These are phyloP conservation scores for Ischnura elegans DNA, from an alignment of 2,888 invertebrate genomes.

Conservation along the genomic window DNA sequence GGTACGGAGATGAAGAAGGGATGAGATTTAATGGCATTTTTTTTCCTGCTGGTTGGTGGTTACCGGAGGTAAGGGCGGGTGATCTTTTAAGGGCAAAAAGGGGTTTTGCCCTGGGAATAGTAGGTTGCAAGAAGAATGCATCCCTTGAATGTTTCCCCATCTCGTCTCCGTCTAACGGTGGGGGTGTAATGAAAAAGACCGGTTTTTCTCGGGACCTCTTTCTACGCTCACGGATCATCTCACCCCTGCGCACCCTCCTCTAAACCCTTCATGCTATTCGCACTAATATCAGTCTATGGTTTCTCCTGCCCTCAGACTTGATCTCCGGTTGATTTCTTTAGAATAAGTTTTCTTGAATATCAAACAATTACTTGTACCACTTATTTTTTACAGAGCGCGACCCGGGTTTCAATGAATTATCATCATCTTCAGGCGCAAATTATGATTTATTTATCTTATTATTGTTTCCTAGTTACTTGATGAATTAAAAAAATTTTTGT, in stretches of 20 bases:
- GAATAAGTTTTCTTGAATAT: no score
- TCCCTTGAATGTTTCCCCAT: conserved; percentile 37
- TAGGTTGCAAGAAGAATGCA: conserved; percentile 61
- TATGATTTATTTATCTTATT: no score
- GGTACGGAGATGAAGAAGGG: conserved; percentile 42
- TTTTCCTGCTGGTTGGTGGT: conserved; percentile 32
- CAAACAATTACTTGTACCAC: no score
- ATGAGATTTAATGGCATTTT: conserved; percentile 41
- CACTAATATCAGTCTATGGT: neutral
- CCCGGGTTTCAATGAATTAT: no score
- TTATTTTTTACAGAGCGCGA: no score
- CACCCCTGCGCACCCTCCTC: neutral
- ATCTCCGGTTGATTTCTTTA: no score
- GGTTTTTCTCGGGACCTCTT: conserved; percentile 47
- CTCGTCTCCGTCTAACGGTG: conserved; percentile 49
- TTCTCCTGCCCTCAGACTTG: neutral
- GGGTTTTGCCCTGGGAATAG: conserved; percentile 32
- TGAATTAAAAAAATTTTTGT: no score
- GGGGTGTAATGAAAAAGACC: conserved; percentile 61
- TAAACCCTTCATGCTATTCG: neutral
- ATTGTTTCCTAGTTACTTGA: no score
- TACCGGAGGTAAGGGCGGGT: conserved; percentile 30
- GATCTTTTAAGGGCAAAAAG: conserved; percentile 43
- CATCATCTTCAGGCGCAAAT: no score
- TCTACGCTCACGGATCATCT: neutral